A percentile compares a stretch with the other conserved stretches of the same genome.
phyloP scores from a whole-genome alignment of 2,888 invertebrate species.

The Volucella inflata region DNA sequence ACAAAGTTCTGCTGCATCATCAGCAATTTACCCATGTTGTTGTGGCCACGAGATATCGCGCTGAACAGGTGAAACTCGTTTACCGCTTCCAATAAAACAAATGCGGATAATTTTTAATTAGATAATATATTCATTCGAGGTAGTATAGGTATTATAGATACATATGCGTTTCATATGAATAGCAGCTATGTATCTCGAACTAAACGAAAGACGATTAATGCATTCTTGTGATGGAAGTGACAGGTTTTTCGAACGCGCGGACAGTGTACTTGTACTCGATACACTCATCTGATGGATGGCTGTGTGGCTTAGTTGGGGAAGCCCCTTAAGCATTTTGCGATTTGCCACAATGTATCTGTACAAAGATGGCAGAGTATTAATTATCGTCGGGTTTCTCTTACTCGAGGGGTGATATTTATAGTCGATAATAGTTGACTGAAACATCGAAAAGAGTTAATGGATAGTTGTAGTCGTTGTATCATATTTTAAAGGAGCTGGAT shows the following conservation, averaged over 20 bases:
- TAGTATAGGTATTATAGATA: background rate
- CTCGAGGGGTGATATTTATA: conserved; percentile 52
- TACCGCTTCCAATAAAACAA: conserved; percentile 60
- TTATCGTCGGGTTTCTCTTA: conserved; percentile 30
- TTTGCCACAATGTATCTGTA: conserved; percentile 46
- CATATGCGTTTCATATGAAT: too few relatives aligned
- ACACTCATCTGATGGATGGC: conserved; percentile 31
- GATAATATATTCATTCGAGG: conserved; percentile 34
- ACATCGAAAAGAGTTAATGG: conserved; percentile 8
- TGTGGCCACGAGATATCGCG: conserved; percentile 11
- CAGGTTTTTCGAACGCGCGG: conserved; percentile 44
- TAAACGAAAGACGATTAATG: conserved; percentile 67
- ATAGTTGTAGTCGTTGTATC: conserved; percentile 16
- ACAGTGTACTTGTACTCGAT: conserved; percentile 1
- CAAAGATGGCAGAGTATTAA: conserved; percentile 65
- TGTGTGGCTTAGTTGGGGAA: conserved; percentile 29
- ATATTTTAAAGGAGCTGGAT: background rate
- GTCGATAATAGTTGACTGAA: conserved; percentile 41
- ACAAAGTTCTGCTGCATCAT: conserved; percentile 11
- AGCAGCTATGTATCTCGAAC: background rate
- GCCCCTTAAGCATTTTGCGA: conserved; percentile 48
- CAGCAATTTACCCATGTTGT: conserved; percentile 13
- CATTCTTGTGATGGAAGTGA: conserved; percentile 47
- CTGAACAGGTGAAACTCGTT: conserved; percentile 63
- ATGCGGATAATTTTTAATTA: conserved; percentile 70